These are phyloP conservation scores for Diuraphis noxia DNA, from an alignment of 1,140 invertebrate species.

Conservation along the genomic window DNA sequence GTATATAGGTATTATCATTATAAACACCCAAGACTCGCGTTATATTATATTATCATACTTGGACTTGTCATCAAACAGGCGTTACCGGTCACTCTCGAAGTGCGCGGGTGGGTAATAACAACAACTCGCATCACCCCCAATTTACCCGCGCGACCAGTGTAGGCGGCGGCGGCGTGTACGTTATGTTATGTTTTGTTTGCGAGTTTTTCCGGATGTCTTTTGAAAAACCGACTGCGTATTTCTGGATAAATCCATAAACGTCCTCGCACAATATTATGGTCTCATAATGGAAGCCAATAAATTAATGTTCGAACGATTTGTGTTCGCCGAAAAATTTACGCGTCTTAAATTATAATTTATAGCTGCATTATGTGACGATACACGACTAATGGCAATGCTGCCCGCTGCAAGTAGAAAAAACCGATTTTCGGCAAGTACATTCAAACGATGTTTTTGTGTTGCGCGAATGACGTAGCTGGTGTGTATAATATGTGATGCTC, in stretches of 20 bases:
- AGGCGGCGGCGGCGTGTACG: background rate
- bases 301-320: background rate
- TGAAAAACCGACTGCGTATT: background rate
- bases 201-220: slow-evolving; percentile 47
- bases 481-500: too few relatives aligned
- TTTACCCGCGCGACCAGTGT: background rate
- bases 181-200: background rate
- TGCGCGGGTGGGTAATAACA: background rate
- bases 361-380: background rate
- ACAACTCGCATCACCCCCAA: slow-evolving; percentile 10
- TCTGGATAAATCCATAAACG: slow-evolving; percentile 40
- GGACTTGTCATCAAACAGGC: slow-evolving; percentile 25
- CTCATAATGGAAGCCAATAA: slow-evolving; percentile 28
- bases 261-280: background rate
- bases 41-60: slow-evolving; percentile 16
- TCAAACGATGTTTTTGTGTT: background rate
- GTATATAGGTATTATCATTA: background rate
- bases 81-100: slow-evolving; percentile 26
- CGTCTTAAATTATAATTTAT: background rate
- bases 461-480: background rate
- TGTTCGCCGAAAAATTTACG: slow-evolving; percentile 30
- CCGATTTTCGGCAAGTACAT: background rate
- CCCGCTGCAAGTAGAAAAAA: slow-evolving; percentile 13
- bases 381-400: background rate
- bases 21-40: background rate